Evolutionary conservation across 2,797 vertebrate species (phyloP), one percentile per base, ranked within the genome.

Genomic region (Sternarchorhynchus goeldii): DNA sequence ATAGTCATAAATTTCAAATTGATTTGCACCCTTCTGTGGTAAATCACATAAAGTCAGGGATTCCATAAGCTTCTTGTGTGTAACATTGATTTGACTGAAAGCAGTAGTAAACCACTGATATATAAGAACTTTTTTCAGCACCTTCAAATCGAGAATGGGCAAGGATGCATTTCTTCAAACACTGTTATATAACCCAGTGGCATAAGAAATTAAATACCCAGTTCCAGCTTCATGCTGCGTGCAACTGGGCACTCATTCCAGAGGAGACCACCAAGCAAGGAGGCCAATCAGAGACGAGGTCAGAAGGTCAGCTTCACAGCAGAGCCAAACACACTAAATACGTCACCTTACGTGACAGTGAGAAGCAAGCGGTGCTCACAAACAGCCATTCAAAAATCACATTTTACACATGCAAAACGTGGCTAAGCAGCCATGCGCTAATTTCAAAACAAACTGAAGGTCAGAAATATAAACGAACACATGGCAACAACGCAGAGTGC

Each of bases 181-280:
- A 12, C 14, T 2, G 3, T 12, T 14, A 12, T 50, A 50, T 50
- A 12, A 50, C 14, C 14, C 39, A 41, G 10, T 41, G 39, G 2
- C 16, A 6, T 25, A 6, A 64, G 29, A 62, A 29, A 21, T 8
- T 21, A 63, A 53, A 39, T n/a, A 16, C 34, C 58, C 25, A 53
- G n/a, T 29, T 29, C 53, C 36, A 50, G 70, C 10, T 5, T 73
- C 25, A 17, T 56, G n/a, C 63, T 60, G 70, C 55, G 55, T 73
- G 63, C 53, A 60, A 58, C 77, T 79, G 77, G 77, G 70, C 77
- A 73, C 18, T 53, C 18, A 25, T 50, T 78, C 77, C 77, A 79
- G 73, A 73, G 36, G 34, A 55, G 45, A 34, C 58, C 68, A 64
- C 67, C 29, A 68, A 53, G 77, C 65, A 67, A 60, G 63, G 21